These are phyloP conservation scores for Pyrocephalus nanus DNA, from an alignment of 2,797 vertebrate genomes.

Conservation along the genomic window DNA sequence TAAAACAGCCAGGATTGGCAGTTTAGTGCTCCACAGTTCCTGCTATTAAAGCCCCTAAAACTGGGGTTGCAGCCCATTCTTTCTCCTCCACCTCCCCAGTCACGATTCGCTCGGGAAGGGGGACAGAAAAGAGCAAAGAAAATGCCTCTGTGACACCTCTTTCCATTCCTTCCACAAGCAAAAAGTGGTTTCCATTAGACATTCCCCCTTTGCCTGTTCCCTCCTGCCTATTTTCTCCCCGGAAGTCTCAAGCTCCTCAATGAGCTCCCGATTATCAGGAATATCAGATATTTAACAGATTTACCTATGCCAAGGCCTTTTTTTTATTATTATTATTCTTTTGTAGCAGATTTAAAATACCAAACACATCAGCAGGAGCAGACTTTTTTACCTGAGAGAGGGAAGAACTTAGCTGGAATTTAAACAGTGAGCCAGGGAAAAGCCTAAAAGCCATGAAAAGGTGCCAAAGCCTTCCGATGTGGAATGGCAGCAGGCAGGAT, in stretches of 20 bases:
- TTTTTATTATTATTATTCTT: background rate
- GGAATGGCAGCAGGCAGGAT: background rate
- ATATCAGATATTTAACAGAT: background rate
- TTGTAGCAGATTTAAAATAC: background rate
- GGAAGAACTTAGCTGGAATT: background rate
- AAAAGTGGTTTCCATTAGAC: background rate
- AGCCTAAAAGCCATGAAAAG: background rate
- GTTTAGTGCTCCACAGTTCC: fast-evolving
- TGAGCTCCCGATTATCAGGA: background rate
- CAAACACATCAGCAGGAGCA: background rate
- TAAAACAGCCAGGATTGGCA: background rate
- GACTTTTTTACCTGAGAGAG: background rate
- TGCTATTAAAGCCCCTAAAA: background rate
- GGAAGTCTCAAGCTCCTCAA: background rate
- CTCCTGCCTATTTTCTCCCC: background rate
- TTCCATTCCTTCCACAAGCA: background rate
- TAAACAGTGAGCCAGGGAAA: background rate
- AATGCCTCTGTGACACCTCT: background rate
- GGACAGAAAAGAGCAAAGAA: background rate
- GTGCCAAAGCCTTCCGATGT: background rate
- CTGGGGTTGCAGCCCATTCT: background rate
- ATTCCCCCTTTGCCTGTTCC: background rate
- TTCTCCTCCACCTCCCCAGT: background rate
- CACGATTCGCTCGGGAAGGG: fast-evolving
- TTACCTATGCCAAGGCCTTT: background rate